phyloP scores from a whole-genome alignment of 53 echinoderm and acorn worm species.

The Henricia sp. region DNA sequence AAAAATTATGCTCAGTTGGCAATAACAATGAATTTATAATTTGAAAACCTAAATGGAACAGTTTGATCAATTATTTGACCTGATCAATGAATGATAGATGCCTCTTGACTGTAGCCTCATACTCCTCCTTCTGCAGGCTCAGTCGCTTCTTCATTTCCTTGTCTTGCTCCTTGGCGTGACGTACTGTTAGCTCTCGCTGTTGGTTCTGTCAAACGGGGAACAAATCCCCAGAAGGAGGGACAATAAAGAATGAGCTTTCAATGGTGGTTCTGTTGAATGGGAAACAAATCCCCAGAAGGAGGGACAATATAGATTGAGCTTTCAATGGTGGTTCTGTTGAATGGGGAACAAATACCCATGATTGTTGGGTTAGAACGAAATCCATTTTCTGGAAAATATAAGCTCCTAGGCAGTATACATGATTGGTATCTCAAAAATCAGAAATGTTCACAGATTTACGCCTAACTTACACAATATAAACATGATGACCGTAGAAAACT shows the following conservation, averaged over 20 bases:
- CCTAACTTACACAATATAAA: too few species aligned
- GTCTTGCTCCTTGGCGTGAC: constrained; percentile 97
- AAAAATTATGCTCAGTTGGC: too few species aligned
- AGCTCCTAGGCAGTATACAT: too few species aligned
- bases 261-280: constrained; percentile 82
- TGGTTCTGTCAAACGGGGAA: constrained; percentile 71
- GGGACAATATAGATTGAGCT: too few species aligned
- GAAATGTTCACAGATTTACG: too few species aligned
- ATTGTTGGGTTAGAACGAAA: too few species aligned
- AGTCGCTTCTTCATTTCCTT: constrained; percentile 95
- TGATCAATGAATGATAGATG: constrained; percentile 99
- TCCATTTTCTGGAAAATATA: too few species aligned
- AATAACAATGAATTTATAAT: too few species aligned
- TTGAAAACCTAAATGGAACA: too few species aligned
- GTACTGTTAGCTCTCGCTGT: constrained; percentile 94
- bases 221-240: constrained; percentile 10
- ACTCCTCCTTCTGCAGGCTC: constrained; percentile 90
- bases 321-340: constrained; percentile 91
- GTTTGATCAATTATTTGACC: constrained; percentile 75
- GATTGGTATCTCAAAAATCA: too few species aligned
- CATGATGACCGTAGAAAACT: too few species aligned
- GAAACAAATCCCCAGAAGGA: constrained; percentile 5
- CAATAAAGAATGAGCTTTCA: too few species aligned
- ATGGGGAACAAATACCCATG: background rate
- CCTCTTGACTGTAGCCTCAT: constrained; percentile 91